phyloP scores from a whole-genome alignment of 2,797 vertebrate genomes.

The Enteromius treurensis region DNA sequence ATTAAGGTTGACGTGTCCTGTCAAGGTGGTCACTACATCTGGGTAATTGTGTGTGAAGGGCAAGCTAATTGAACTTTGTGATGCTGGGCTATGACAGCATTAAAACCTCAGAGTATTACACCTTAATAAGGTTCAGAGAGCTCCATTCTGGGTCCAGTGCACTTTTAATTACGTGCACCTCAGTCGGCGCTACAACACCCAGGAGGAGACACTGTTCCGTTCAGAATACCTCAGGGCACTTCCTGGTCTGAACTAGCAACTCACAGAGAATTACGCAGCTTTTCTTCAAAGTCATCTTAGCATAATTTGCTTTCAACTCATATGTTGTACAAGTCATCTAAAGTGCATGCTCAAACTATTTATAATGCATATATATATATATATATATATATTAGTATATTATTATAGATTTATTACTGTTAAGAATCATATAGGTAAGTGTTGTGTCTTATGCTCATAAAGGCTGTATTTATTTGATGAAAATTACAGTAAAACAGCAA shows the following conservation, averaged over 20 bases:
- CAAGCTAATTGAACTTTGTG: slow-evolving; percentile 49
- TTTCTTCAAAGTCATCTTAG: neutral
- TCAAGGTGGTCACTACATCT: slow-evolving; percentile 44
- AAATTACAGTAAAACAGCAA: neutral
- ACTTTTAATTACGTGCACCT: slow-evolving; percentile 74
- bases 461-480: neutral
- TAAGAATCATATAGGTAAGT: neutral
- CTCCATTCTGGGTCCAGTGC: slow-evolving; percentile 66
- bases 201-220: slow-evolving; percentile 26
- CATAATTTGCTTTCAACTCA: neutral
- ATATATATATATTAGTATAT: neutral
- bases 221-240: slow-evolving; percentile 30
- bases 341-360: neutral
- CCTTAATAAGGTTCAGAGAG: slow-evolving; percentile 70
- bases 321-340: neutral
- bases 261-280: neutral
- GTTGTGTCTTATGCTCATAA: neutral
- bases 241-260: neutral
- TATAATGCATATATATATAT: no score
- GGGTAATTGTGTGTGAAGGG: slow-evolving; percentile 51
- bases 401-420: neutral
- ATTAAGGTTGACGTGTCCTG: slow-evolving; percentile 48
- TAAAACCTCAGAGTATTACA: slow-evolving; percentile 57
- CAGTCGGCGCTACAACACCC: slow-evolving; percentile 57
- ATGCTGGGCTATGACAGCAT: slow-evolving; percentile 46